Evolutionary conservation across 2,888 invertebrate genomes (phyloP), one percentile per base, ranked within the genome.

Genomic region (Lamproptera curius): DNA sequence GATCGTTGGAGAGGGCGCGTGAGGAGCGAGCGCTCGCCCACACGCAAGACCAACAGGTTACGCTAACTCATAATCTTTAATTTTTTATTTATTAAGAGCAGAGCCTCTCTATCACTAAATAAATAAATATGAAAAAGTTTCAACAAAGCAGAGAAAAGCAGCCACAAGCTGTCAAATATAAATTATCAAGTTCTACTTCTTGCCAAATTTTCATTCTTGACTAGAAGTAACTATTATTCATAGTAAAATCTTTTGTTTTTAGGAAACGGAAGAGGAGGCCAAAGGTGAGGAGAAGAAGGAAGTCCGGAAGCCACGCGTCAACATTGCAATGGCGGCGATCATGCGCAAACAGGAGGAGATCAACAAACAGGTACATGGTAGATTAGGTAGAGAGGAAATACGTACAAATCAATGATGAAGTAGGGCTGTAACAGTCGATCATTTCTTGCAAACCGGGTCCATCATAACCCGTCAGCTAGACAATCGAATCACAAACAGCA

Each of bases 281-380:
- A 77, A 74, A 42, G 56, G 62, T 2, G 79, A 79, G 33, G 86
- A 83, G 46, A 77, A 74, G 55, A 77, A 70, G 43, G 84, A 84
- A 44, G 77, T 82, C 51, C 83, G 90, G 55, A 86, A 90, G 52
- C 82, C 89, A 1, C 87, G 94, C 52, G 94, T 94, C 65, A 95
- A 95, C 73, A 93, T 95, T 37, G 95, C 95, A 0, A 91, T 95
- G 88, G 93, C 93, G 49, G 92, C 93, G 53, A 92, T 93, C 64
- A 91, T 92, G 86, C 86, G 92, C 55, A 92, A 92, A 53, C 91
- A 92, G 57, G 93, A 92, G 67, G 92, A 91, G 56, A 89, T 88
- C 37, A 92, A 91, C 62, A 92, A 93, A 70, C 92, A 92, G 85
- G 91, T 90, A n/a, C n/a, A n/a, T n/a, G n/a, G n/a, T n/a, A n/a